Conservation (phyloP, 2,797 vertebrate species). For the Nannoperca obscura region DNA sequence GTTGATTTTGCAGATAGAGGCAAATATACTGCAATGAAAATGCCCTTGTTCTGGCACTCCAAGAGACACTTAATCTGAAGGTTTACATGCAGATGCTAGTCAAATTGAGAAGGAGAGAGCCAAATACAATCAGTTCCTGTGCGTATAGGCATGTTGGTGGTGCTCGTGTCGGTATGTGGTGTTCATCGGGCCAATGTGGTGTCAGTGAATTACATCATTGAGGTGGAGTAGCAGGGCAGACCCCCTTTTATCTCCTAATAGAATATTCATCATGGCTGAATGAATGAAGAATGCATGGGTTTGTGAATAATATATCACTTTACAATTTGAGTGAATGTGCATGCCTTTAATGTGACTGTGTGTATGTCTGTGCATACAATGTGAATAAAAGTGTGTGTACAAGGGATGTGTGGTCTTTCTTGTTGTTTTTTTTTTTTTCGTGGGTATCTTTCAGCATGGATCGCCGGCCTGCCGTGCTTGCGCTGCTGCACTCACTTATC, state of each 20-base stretch:
- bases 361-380: not conserved
- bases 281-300: constrained; percentile 46
- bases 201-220: constrained; percentile 61
- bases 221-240: constrained; percentile 28
- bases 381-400: not conserved
- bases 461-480: not conserved
- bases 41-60: constrained; percentile 37
- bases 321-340: constrained; percentile 5
- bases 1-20: constrained; percentile 50
- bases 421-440: fast-evolving
- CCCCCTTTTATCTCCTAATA: constrained; percentile 48
- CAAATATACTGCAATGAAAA: constrained; percentile 41
- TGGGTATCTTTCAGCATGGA: not conserved
- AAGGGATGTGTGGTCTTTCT: not conserved
- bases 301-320: constrained; percentile 44
- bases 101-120: constrained; percentile 5
- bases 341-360: constrained; percentile 2
- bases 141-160: not conserved
- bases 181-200: constrained; percentile 25
- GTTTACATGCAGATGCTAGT: constrained; percentile 33
- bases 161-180: constrained; percentile 18
- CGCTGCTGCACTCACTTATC: constrained; percentile 46
- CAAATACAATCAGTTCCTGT: constrained; percentile 1
- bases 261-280: constrained; percentile 58
- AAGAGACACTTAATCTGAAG: constrained; percentile 25